Conservation (phyloP, 2,113 vertebrate species). For the Maccullochella peelii region DNA sequence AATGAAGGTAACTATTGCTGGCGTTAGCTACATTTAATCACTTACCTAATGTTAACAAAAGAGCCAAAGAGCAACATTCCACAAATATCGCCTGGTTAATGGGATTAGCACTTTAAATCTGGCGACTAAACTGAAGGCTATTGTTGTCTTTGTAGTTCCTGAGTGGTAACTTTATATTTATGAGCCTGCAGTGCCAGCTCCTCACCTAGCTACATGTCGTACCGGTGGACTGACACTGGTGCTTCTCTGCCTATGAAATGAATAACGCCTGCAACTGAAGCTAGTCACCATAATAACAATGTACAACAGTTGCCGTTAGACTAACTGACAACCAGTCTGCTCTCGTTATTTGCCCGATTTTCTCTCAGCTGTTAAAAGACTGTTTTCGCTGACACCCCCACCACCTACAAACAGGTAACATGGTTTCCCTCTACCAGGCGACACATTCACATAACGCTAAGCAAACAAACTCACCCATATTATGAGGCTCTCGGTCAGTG, state of each 20-base stretch:
- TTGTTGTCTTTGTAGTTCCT: slow-evolving; percentile 5
- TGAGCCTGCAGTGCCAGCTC: not conserved
- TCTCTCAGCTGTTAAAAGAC: not conserved
- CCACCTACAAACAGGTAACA: slow-evolving; percentile 73
- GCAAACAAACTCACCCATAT: slow-evolving; percentile 84
- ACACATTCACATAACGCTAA: not conserved
- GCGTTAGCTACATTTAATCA: slow-evolving; percentile 8
- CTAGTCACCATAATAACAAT: not conserved
- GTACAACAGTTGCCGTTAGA: not conserved
- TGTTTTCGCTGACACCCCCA: slow-evolving; percentile 3
- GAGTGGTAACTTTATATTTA: slow-evolving; percentile 11
- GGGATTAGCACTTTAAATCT: slow-evolving; percentile 64
- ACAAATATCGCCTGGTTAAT: slow-evolving; percentile 56
- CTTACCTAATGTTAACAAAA: slow-evolving; percentile 32
- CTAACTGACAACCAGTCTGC: not conserved
- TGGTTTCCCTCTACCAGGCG: not conserved
- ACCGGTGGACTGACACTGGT: not conserved
- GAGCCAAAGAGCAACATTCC: slow-evolving; percentile 22
- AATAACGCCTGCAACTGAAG: not conserved
- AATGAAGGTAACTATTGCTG: not conserved
- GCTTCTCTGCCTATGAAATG: not conserved
- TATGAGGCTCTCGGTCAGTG: slow-evolving; percentile 84
- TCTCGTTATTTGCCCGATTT: not conserved
- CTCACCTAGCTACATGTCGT: not conserved
- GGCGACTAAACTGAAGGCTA: slow-evolving; percentile 18